Evolutionary conservation across 92 coral and sea anemone species (phyloP), one percentile per base, ranked within the genome.

Genomic region (Muricea muricata): DNA sequence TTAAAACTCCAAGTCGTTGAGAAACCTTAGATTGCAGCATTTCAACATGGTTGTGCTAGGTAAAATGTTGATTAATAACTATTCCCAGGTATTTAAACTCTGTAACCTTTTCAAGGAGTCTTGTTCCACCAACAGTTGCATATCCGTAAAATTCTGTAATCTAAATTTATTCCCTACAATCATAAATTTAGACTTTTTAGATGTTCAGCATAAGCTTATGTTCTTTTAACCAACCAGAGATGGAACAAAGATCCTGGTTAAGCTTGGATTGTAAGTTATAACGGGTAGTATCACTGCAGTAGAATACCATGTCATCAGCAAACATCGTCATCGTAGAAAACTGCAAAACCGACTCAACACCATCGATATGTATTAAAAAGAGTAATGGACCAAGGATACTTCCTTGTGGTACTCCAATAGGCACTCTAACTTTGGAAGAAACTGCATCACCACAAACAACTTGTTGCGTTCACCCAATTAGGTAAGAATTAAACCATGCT

Each of bases 281-380:
- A 34, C 67, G 58, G 42, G 85, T 76, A 37, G 31, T 76, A 77
- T 47, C 86, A 25, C 24, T 78, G 47, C 86, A 79, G 29, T 86
- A 79, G 55, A 86, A 86, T 11, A 73, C 89, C 86, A 86, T 79
- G 17, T 86, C 89, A 86, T 86, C 89, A 26, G 85, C 86, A 61
- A 86, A 79, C 37, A 86, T 65, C 13, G 86, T 79, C 85, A 86
- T 86, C 63, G 75, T 84, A 21, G 88, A 73, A 33, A 31, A 73
- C 29, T 84, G 73, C 21, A 84, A 33, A 41, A 73, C 52, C n/a
- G 88, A 55, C 45, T 84, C 73, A 75, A 84, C 50, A 21, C 84
- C 75, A 58, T 75, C 75, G 4, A 79, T n/a, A 14, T 79, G 60
- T 78, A 79, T 45, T 6, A 58, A 3, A 78, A 79, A 79, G 3